Evolutionary conservation across 2,888 invertebrate genomes (phyloP), one percentile per base, ranked within the genome.

Genomic region (Rhagonycha fulva): DNA sequence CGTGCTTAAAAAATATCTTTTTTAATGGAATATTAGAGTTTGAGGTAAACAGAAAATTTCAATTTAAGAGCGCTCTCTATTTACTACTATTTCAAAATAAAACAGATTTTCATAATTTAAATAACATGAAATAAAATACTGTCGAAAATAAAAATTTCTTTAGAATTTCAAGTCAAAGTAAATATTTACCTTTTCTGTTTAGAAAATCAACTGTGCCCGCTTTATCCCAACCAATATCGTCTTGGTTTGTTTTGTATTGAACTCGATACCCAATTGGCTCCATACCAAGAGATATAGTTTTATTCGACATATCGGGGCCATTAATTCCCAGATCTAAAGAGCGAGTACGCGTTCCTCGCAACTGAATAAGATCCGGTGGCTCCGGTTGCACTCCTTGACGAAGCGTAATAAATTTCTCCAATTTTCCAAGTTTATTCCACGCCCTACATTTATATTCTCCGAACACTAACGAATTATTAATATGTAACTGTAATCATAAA

Each of bases 391-490:
- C 86, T 14, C 91, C 92, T 81, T 89, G 86, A 69, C 89, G 87
- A 68, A 92, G 84, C 1, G 84, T 87, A 72, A 90, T 89, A 14
- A 86, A 85, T 14, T 89, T 88, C 78, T 90, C 89, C 68, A 90
- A 85, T 67, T 85, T 85, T 14, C 91, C 91, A 79, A 89, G 82
- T 67, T 84, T 85, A 82, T 92, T 92, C 75, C 85, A 84, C 1
- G 90, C 91, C 66, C 86, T 87, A 83, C 92, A 92, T 70, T 88
- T 88, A 85, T 91, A 92, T 70, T 87, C 88, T 23, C 89, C 91
- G 77, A 90, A 90, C 9, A 86, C 86, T 7, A 83, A 80, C 11
- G 84, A 81, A 77, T 86, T 84, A 19, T 84, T 84, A 68, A 88
- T 83, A 62, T 83, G 81, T 4, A 88, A 79, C 87, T 88, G 82